These are phyloP conservation scores for Crotalus horridus DNA, from an alignment of 2,113 vertebrate genomes.

Conservation along the genomic window DNA sequence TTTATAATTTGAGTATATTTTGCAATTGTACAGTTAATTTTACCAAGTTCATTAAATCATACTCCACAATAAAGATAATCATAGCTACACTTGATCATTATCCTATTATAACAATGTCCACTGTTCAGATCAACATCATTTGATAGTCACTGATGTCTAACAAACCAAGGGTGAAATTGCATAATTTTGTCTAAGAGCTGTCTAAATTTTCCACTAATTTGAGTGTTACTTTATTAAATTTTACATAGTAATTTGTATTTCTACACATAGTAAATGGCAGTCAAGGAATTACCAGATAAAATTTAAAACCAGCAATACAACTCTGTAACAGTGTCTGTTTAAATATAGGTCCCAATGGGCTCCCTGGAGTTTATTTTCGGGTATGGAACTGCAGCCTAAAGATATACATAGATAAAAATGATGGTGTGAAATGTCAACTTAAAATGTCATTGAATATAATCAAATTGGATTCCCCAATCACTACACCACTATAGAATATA, in stretches of 20 bases:
- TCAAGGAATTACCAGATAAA: neutral
- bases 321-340: neutral
- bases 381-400: neutral
- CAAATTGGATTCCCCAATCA: neutral
- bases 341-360: neutral
- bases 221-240: neutral
- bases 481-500: neutral
- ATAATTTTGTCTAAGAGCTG: neutral
- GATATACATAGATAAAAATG: neutral
- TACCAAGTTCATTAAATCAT: neutral
- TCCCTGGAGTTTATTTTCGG: neutral
- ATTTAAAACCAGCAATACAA: neutral
- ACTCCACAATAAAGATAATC: neutral
- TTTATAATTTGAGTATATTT: neutral
- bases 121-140: neutral
- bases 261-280: neutral
- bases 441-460: neutral
- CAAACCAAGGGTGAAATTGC: neutral
- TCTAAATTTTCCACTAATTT: neutral
- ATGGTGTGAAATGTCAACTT: neutral
- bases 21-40: neutral
- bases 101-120: neutral
- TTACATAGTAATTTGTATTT: neutral
- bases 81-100: neutral
- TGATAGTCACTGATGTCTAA: neutral